Evolutionary conservation across 2,113 vertebrate genomes (phyloP), one percentile per base, ranked within the genome.

Genomic region (Platycercus adscitus): DNA sequence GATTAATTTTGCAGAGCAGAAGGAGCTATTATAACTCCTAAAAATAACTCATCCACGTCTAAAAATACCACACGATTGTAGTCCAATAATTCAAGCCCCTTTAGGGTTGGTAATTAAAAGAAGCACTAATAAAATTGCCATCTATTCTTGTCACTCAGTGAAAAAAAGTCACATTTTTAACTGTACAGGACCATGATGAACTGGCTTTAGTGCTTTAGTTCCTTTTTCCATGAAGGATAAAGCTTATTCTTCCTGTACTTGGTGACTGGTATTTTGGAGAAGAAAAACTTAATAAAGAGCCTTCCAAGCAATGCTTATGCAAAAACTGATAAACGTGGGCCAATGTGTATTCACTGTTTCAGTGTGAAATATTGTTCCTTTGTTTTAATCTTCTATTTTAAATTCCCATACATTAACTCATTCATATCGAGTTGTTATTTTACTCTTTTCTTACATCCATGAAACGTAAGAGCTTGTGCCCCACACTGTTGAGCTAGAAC

Each of bases 31-130:
- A 91, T 75, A 47, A 66, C 65, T 66, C 50, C 75, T 89, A 91
- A 95, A 95, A 96, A 88, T 75, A 93, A 81, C 50, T 47, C 81
- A 14, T 17, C 33, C 35, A 31, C 9, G 37, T 84, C 81, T 93
- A 79, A 94, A 92, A 91, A 66, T 85, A 85, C 15, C 64, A 85
- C 1, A 1, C 33, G 17, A 29, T 46, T 10, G 0, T 37, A 78
- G 70, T 17, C 41, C 8, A 87, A 9, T 53, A 84, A 63, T 13
- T 70, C 65, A 70, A 81, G n/a, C 7, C 15, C 2, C 47, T 70
- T 77, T 73, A 84, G 50, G 18, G 37, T 7, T 75, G 25, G 43
- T 75, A 84, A 91, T 91, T 65, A 89, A 81, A 37, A 85, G 29
- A 52, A 89, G 29, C 43, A 70, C 28, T 83, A 94, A 89, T 75